Conservation (phyloP, 2,797 vertebrate genomes). For the Spheniscus humboldti region DNA sequence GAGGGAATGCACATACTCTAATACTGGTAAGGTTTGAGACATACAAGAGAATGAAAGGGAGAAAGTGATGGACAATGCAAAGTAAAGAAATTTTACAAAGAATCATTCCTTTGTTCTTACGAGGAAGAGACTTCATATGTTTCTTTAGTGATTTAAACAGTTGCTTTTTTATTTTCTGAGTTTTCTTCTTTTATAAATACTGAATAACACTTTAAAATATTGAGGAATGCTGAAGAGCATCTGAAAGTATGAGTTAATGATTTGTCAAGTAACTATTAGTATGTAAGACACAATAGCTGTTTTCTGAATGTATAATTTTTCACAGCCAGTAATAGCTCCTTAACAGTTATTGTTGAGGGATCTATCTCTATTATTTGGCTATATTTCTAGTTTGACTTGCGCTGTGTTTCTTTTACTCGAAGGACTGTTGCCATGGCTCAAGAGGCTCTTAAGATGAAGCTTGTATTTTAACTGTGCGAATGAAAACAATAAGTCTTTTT, state of each 20-base stretch:
- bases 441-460: conserved; percentile 41
- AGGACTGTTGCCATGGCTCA: conserved; percentile 48
- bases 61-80: background rate
- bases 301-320: conserved; percentile 31
- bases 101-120: background rate
- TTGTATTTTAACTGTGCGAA: conserved; percentile 36
- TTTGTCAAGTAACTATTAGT: background rate
- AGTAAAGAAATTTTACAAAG: background rate
- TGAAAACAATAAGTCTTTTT: conserved; percentile 43
- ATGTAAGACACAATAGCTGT: background rate
- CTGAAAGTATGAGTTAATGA: background rate
- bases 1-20: background rate
- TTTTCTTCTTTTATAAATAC: background rate
- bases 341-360: background rate
- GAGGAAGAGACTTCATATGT: background rate
- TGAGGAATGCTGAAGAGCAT: background rate
- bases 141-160: background rate
- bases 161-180: background rate
- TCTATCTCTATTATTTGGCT: conserved; percentile 28
- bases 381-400: conserved; percentile 31
- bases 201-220: background rate
- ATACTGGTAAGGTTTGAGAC: background rate
- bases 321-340: background rate
- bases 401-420: conserved; percentile 27
- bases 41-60: background rate